These are phyloP conservation scores for Enhydra lutris DNA, from an alignment of 2,113 vertebrate species.

Conservation along the genomic window DNA sequence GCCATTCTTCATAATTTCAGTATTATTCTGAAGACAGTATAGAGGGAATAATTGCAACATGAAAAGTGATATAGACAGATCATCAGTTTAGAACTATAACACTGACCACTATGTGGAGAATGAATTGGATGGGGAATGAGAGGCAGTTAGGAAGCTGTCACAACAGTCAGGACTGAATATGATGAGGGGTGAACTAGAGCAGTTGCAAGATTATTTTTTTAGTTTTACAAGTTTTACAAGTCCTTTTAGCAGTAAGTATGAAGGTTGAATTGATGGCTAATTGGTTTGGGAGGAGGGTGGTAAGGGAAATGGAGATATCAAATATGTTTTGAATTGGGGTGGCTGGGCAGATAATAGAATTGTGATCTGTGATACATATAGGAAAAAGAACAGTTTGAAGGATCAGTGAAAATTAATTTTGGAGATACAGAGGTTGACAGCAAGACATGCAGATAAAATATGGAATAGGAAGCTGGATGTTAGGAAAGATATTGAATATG, in stretches of 20 bases:
- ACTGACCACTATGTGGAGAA: not conserved
- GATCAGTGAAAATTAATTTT: not conserved
- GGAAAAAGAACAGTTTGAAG: not conserved
- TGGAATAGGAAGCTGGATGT: not conserved
- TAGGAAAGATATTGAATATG: not conserved
- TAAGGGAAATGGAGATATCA: not conserved
- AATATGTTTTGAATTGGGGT: not conserved
- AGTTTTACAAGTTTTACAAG: not conserved
- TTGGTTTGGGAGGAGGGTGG: not conserved
- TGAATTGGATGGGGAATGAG: not conserved
- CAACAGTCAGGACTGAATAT: not conserved
- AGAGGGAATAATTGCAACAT: not conserved
- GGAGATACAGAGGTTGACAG: not conserved
- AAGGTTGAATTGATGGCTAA: not conserved
- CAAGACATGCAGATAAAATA: not conserved
- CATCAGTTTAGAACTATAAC: not conserved
- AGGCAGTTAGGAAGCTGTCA: not conserved
- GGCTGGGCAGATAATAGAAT: not conserved
- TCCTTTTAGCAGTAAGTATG: not conserved
- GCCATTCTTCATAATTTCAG: not conserved
- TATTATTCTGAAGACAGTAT: not conserved
- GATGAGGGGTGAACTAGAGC: not conserved
- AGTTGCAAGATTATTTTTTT: not conserved
- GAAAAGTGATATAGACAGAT: not conserved
- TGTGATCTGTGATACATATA: not conserved